These are phyloP conservation scores for Liparis tanakae DNA, from an alignment of 2,797 vertebrate genomes.

Conservation along the genomic window DNA sequence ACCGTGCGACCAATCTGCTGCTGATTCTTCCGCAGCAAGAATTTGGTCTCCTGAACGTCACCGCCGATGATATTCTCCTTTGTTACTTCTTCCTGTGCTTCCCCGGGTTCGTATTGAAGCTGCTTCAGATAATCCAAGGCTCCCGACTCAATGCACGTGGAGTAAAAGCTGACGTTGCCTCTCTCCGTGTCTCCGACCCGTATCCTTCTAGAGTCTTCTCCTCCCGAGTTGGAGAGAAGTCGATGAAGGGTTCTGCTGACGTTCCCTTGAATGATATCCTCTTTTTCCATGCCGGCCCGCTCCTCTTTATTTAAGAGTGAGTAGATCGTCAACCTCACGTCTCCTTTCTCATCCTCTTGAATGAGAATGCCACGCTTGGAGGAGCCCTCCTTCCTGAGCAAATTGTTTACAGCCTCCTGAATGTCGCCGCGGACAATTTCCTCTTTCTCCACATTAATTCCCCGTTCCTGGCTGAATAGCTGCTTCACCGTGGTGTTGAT, in stretches of 20 bases:
- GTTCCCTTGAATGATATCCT: slow-evolving; percentile 88
- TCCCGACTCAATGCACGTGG: slow-evolving; percentile 93
- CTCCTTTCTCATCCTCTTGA: slow-evolving; percentile 93
- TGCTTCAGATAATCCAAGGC: slow-evolving; percentile 91
- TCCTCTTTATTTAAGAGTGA: slow-evolving; percentile 90
- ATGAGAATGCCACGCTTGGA: slow-evolving; percentile 91
- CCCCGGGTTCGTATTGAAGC: slow-evolving; percentile 83
- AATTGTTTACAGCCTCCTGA: slow-evolving; percentile 89
- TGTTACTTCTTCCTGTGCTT: slow-evolving; percentile 63
- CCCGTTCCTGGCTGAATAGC: slow-evolving; percentile 85
- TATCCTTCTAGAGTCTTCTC: slow-evolving; percentile 80
- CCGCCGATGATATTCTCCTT: slow-evolving; percentile 87
- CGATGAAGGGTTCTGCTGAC: slow-evolving; percentile 87
- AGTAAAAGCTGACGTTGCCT: slow-evolving; percentile 94
- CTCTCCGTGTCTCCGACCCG: slow-evolving; percentile 87
- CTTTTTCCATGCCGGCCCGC: slow-evolving; percentile 72
- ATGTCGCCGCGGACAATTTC: slow-evolving; percentile 89
- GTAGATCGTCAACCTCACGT: slow-evolving; percentile 94
- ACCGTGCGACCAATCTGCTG: slow-evolving; percentile 86
- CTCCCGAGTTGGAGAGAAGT: slow-evolving; percentile 84
- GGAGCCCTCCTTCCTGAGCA: slow-evolving; percentile 83
- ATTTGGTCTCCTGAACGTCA: slow-evolving; percentile 88
- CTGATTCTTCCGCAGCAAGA: slow-evolving; percentile 84
- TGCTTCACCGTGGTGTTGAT: slow-evolving; percentile 88
- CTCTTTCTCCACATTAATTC: slow-evolving; percentile 85